phyloP scores from a whole-genome alignment of 2,888 invertebrate species.

The Chrysolina haemoptera region DNA sequence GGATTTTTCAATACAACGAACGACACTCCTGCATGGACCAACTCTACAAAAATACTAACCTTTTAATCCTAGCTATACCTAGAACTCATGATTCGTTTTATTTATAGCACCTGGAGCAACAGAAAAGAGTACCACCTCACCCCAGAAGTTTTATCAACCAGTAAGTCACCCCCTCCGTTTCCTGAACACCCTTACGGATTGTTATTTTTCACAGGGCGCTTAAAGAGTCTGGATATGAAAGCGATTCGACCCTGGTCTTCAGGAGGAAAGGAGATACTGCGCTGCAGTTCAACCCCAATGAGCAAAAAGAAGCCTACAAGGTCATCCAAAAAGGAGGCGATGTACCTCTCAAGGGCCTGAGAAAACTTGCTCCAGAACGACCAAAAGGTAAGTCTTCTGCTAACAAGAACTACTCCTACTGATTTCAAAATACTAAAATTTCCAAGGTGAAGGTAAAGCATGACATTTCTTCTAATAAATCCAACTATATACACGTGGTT shows the following conservation, averaged over 20 bases:
- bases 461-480: constrained; percentile 36
- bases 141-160: constrained; percentile 87
- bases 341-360: constrained; percentile 92
- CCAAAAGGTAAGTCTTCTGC: constrained; percentile 76
- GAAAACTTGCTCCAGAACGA: constrained; percentile 90
- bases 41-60: constrained; percentile 7
- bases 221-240: constrained; percentile 93
- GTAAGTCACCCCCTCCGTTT: constrained; percentile 71
- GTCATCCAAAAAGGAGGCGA: constrained; percentile 95
- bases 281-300: constrained; percentile 83
- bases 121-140: constrained; percentile 75
- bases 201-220: constrained; percentile 76
- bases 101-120: constrained; percentile 81
- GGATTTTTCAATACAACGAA: neutral
- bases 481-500: constrained; percentile 14
- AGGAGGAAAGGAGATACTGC: constrained; percentile 81
- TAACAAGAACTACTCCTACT: constrained; percentile 20
- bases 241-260: constrained; percentile 91
- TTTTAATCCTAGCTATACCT: neutral
- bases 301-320: constrained; percentile 88
- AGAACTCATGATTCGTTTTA: constrained; percentile 47
- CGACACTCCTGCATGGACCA: constrained; percentile 22
- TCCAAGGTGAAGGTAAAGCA: constrained; percentile 49
- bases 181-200: neutral
- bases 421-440: constrained; percentile 40